Conservation (phyloP, 2,888 invertebrate species). For the Drosophila parthenogenetica region DNA sequence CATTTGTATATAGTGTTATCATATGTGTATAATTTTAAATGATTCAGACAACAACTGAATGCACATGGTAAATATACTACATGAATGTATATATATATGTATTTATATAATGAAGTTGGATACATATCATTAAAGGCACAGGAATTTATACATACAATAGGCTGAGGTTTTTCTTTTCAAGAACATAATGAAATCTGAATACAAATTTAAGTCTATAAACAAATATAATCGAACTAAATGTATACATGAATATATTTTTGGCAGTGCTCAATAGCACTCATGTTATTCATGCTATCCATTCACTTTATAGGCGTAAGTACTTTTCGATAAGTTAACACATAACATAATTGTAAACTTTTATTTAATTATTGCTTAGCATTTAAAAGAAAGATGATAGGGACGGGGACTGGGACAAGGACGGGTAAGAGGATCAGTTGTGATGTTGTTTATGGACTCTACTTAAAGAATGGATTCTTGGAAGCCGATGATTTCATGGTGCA, state of each 20-base stretch:
- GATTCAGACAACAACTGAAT: constrained; percentile 24
- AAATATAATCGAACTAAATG: constrained; percentile 34
- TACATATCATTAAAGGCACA: constrained; percentile 67
- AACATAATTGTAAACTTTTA: constrained; percentile 24
- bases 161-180: constrained; percentile 49
- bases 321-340: constrained; percentile 31
- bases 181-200: constrained; percentile 20
- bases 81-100: constrained; percentile 46
- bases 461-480: constrained; percentile 85
- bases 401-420: background rate
- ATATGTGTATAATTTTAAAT: constrained; percentile 32
- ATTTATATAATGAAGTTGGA: constrained; percentile 47
- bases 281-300: constrained; percentile 16
- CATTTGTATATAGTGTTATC: constrained; percentile 20
- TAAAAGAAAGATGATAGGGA: background rate
- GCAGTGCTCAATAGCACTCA: constrained; percentile 6
- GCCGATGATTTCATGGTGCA: constrained; percentile 85
- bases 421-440: background rate
- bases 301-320: constrained; percentile 41
- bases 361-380: constrained; percentile 19
- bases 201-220: background rate
- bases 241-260: constrained; percentile 18
- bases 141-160: constrained; percentile 67
- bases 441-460: constrained; percentile 46
- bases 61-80: constrained; percentile 16